These are phyloP conservation scores for Cantharis nigra DNA, from an alignment of 2,888 invertebrate genomes.

Conservation along the genomic window DNA sequence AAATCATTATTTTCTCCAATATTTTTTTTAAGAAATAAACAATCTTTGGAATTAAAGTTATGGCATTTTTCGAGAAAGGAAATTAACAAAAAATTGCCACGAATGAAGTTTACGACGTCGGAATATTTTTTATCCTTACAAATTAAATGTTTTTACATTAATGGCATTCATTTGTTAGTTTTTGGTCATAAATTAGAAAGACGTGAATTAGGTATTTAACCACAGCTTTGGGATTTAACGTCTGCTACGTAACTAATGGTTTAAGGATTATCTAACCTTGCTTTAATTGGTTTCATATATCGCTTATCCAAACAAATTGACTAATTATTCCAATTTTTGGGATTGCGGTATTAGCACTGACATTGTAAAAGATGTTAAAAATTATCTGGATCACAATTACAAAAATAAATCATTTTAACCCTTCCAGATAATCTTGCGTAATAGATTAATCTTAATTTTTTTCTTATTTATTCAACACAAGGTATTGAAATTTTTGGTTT, in stretches of 20 bases:
- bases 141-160: neutral
- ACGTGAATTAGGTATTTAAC: neutral
- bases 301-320: conserved; percentile 7
- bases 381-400: neutral
- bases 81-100: neutral
- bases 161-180: conserved; percentile 1
- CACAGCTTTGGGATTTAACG: conserved; percentile 6
- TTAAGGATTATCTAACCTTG: conserved; percentile 6
- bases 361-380: neutral
- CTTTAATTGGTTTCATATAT: conserved; percentile 9
- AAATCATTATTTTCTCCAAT: conserved; percentile 19
- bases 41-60: neutral
- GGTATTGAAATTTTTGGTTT: too few relatives aligned
- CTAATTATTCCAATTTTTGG: conserved; percentile 4
- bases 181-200: neutral
- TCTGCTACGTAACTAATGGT: conserved; percentile 8
- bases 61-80: neutral
- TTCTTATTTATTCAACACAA: too few relatives aligned
- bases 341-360: neutral
- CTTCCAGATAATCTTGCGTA: neutral
- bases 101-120: neutral
- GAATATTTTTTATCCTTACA: neutral
- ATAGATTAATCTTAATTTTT: neutral
- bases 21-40: neutral
- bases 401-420: neutral